Conservation (phyloP, 2,888 invertebrate genomes). For the Tenthredo mesomela region DNA sequence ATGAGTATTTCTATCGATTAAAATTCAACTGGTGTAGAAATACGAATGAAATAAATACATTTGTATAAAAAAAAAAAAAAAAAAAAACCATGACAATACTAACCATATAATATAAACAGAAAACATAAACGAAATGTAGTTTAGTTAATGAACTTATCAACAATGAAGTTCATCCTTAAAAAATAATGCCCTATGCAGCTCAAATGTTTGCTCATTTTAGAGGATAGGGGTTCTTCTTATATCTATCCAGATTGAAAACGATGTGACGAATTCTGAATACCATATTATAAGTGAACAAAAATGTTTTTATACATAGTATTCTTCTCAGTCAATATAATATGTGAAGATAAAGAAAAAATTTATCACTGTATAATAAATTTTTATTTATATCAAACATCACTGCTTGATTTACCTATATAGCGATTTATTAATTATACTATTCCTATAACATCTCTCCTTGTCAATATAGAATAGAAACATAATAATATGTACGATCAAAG, state of each 20-base stretch:
- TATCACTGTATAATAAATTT: conserved; percentile 39
- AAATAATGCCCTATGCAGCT: neutral
- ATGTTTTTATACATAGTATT: neutral
- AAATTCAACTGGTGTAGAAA: neutral
- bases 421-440: neutral
- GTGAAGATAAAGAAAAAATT: neutral
- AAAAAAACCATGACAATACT: neutral
- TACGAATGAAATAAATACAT: neutral
- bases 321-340: neutral
- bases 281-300: neutral
- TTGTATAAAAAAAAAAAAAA: neutral
- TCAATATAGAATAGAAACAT: conserved; percentile 13
- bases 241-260: neutral
- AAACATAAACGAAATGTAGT: conserved; percentile 55
- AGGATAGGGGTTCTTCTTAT: neutral
- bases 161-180: neutral
- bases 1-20: neutral
- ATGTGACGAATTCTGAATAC: conserved; percentile 15
- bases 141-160: neutral
- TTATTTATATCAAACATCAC: conserved; percentile 38
- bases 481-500: neutral
- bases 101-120: conserved; percentile 6
- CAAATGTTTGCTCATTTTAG: conserved; percentile 25
- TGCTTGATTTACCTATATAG: neutral
- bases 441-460: conserved; percentile 21